A percentile compares a stretch with the other conserved stretches of the same genome.
Conservation (phyloP, 23 tunicate genomes). For the Styela clava region DNA sequence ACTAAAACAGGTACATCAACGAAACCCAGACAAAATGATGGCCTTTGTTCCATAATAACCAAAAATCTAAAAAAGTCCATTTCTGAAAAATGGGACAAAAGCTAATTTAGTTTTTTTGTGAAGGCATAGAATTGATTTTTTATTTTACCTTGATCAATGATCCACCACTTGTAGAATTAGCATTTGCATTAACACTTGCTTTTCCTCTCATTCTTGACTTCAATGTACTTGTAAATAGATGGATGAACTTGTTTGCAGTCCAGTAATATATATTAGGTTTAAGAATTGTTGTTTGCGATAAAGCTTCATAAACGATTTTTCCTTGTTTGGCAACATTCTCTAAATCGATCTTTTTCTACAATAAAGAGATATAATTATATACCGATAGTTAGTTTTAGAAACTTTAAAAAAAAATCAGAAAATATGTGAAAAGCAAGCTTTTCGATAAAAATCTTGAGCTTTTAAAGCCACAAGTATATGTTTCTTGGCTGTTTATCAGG, state of each 20-base stretch:
- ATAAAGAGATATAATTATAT: neutral
- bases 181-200: conserved; percentile 15
- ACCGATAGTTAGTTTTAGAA: neutral
- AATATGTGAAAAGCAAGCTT: no score
- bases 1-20: no score
- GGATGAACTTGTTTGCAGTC: conserved; percentile 50
- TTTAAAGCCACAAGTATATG: no score
- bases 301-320: conserved; percentile 28
- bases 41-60: no score
- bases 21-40: no score
- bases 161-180: conserved; percentile 21
- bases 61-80: no score
- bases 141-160: conserved; percentile 37
- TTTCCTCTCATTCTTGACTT: conserved; percentile 33
- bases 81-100: no score
- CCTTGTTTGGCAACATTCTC: conserved; percentile 47
- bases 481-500: no score
- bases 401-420: no score
- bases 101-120: no score
- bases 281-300: conserved; percentile 17
- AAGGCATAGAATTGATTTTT: no score
- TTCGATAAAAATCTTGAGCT: no score
- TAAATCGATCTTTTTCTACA: conserved; percentile 52
- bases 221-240: conserved; percentile 28
- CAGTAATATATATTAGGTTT: conserved; percentile 36